phyloP scores from a whole-genome alignment of 2,113 vertebrate genomes.

The Neopipo cinnamomea region DNA sequence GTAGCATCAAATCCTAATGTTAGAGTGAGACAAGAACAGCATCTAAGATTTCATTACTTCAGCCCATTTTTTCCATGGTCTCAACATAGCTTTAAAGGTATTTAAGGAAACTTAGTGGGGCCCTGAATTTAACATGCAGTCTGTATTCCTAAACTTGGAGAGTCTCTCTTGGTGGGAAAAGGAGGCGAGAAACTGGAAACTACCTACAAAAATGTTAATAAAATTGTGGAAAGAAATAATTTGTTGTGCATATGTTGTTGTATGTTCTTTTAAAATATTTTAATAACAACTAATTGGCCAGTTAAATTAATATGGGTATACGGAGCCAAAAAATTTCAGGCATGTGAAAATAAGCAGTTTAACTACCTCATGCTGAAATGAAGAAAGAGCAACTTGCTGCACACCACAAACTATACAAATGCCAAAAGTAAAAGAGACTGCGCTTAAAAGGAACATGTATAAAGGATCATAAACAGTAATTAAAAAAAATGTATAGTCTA shows the following conservation, averaged over 20 bases:
- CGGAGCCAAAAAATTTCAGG: constrained; percentile 46
- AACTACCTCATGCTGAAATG: constrained; percentile 8
- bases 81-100: not conserved
- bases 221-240: constrained; percentile 69
- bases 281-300: constrained; percentile 65
- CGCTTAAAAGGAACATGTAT: not conserved
- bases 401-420: constrained; percentile 9
- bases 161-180: constrained; percentile 45
- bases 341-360: constrained; percentile 51
- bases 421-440: constrained; percentile 32
- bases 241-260: constrained; percentile 64
- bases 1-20: not conserved
- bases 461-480: constrained; percentile 30
- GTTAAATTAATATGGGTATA: constrained; percentile 57
- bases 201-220: constrained; percentile 64
- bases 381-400: constrained; percentile 38
- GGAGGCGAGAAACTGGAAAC: constrained; percentile 67
- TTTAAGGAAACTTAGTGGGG: not conserved
- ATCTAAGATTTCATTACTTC: not conserved
- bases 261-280: constrained; percentile 68
- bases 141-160: not conserved
- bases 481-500: not conserved
- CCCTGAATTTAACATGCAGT: not conserved
- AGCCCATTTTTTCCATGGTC: not conserved
- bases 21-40: not conserved